Evolutionary conservation across 2,113 vertebrate genomes (phyloP).

Genomic region (Elaphurus davidianus): DNA sequence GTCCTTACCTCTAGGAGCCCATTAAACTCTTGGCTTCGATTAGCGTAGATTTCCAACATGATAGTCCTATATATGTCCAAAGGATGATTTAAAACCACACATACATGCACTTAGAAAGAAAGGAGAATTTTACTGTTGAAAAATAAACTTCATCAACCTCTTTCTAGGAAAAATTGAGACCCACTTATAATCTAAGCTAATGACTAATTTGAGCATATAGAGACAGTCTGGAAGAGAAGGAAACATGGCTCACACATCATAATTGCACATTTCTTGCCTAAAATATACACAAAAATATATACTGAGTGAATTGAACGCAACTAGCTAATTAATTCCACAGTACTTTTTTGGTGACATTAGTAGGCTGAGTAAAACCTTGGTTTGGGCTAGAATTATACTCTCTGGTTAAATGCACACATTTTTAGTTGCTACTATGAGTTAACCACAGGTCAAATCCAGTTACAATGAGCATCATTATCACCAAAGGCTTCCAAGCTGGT

Average conservation of each 20-base stretch:
- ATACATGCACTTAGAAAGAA: not conserved
- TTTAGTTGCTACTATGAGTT: slow-evolving; percentile 19
- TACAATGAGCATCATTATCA: slow-evolving; percentile 59
- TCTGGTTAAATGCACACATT: slow-evolving; percentile 12
- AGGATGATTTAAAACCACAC: slow-evolving; percentile 55
- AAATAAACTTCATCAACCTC: slow-evolving; percentile 43
- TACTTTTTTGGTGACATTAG: not conserved
- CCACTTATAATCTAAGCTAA: slow-evolving; percentile 20
- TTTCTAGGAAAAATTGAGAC: slow-evolving; percentile 12
- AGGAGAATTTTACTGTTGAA: not conserved
- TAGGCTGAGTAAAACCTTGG: not conserved
- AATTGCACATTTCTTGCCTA: not conserved
- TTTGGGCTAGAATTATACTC: not conserved
- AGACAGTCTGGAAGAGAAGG: not conserved
- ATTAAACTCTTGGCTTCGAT: slow-evolving; percentile 72
- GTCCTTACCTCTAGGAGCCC: slow-evolving; percentile 67
- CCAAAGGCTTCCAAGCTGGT: not conserved
- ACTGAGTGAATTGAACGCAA: not conserved
- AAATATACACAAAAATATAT: not conserved
- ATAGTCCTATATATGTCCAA: slow-evolving; percentile 33
- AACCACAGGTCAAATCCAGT: slow-evolving; percentile 42
- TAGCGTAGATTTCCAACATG: slow-evolving; percentile 61
- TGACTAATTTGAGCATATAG: not conserved
- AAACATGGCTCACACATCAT: not conserved
- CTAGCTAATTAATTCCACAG: not conserved